Base-by-base conservation (phyloP, 2,113 vertebrate genomes). In the Vidua chalybeata region DNA sequence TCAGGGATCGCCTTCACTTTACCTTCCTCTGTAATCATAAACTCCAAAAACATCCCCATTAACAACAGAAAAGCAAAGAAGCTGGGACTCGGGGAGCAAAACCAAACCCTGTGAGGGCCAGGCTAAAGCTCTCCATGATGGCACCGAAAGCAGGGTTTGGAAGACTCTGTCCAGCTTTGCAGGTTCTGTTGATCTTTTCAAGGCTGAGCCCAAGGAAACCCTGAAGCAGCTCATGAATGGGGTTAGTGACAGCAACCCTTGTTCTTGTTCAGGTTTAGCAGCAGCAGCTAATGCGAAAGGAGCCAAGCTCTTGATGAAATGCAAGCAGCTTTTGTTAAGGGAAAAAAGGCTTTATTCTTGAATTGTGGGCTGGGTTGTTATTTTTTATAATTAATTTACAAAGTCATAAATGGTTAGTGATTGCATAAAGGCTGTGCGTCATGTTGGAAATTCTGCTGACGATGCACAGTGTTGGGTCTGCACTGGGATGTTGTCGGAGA, bases 361-460 rank as follows among this genome's bases (percentile, higher is more conserved):
- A 93, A 52, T 41, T 78, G 56, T 67, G 80, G 90, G 86, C 43
- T 87, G 89, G 77, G 89, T 94, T 66, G 93, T 87, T 94, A 48
- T 16, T 89, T 93, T 84, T 84, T 64, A 46, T 37, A 43, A 87
- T 90, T 86, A 61, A 92, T 96, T 95, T 87, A 82, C 86, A 43
- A 89, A 94, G 90, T 75, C 83, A 1, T 95, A 92, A 92, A 90
- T 95, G 81, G 85, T 86, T 2, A 1, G n/a, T 19, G 83, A 76
- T 94, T 96, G 95, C 94, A 56, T 76, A 92, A 88, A 87, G 72
- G 84, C 64, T 62, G 69, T 93, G 93, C 7, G 49, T 95, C 91
- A 87, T 51, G 56, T 21, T 88, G 85, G 59, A 87, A 93, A 91
- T 95, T 81, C 56, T 91, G 94, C 95, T 94, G 96, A 95, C 43